Evolutionary conservation across 2,888 invertebrate species (phyloP), one percentile per base, ranked within the genome.

Genomic region (Diloba caeruleocephala): DNA sequence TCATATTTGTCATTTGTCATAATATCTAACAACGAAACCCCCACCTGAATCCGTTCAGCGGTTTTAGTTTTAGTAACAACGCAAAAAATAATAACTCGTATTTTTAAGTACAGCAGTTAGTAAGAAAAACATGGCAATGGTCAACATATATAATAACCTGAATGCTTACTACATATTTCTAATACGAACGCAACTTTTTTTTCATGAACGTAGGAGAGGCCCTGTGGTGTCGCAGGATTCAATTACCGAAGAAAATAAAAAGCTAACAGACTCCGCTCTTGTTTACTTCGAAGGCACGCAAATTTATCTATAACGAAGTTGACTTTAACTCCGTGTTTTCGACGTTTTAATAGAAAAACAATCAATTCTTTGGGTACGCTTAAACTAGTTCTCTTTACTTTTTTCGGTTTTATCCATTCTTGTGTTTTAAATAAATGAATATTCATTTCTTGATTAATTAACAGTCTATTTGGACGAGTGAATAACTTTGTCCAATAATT

Each of bases 191-290:
- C 25, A 41, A 31, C 32, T 46, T 25, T 39, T 53, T 51, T 52
- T 48, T 54, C 32, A 53, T 21, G 56, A 8, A 37, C 37, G 41
- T 32, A 38, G 59, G 34, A 12, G 13, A 62, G 48, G 51, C 63
- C 58, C 68, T 57, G 66, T 58, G 71, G 75, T 70, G 72, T 74
- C 77, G 74, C 69, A 62, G 71, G 73, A 85, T 85, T 80, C 85
- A 86, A 86, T 85, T 85, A 85, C 84, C 46, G 79, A 58, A 64
- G 73, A 79, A 85, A 87, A 86, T 85, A 85, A 86, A 87, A 85
- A 82, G 82, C 82, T 73, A 85, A 85, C 83, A 82, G 74, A 71
- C 70, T n/a, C 74, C 62, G 66, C 67, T 69, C 72, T 71, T 84
- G 85, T 84, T 85, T 84, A 74, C 82, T 75, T 56, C 74, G 51